phyloP scores from a whole-genome alignment of 2,888 invertebrate species.

The Glyphotaelius pellucidus region DNA sequence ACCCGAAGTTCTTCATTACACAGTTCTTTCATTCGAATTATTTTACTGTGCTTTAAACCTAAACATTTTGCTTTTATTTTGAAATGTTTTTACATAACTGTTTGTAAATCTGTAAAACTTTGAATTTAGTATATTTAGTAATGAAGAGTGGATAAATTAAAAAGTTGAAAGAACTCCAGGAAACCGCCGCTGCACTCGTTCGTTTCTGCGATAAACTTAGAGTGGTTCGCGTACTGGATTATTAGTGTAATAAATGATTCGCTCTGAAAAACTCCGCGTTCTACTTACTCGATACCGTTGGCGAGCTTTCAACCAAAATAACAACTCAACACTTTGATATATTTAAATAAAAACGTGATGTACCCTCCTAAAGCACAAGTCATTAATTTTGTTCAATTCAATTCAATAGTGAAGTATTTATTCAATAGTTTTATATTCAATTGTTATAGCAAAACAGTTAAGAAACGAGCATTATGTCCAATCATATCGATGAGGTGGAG shows the following conservation, averaged over 20 bases:
- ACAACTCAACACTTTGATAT: neutral
- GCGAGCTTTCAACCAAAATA: neutral
- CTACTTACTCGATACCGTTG: neutral
- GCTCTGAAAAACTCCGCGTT: slow-evolving; percentile 49
- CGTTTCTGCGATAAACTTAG: slow-evolving; percentile 59
- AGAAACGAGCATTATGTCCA: too few species aligned
- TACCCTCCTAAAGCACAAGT: neutral
- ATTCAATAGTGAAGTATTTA: too few species aligned
- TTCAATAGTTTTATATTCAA: too few species aligned
- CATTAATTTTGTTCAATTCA: too few species aligned
- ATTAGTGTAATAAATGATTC: slow-evolving; percentile 64
- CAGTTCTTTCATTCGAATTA: neutral
- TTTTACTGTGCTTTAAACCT: too few species aligned
- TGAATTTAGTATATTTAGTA: slow-evolving; percentile 58
- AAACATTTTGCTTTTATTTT: neutral
- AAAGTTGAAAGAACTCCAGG: slow-evolving; percentile 59
- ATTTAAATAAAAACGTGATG: neutral
- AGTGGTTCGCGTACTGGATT: slow-evolving; percentile 56
- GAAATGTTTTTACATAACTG: neutral
- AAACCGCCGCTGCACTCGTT: slow-evolving; percentile 43
- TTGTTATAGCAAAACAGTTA: too few species aligned
- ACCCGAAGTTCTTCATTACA: neutral
- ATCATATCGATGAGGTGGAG: too few species aligned
- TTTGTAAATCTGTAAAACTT: neutral
- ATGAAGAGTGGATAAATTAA: slow-evolving; percentile 64